Evolutionary conservation across 1,140 invertebrate species (phyloP).

Genomic region (Daktulosphaira vitifoliae): DNA sequence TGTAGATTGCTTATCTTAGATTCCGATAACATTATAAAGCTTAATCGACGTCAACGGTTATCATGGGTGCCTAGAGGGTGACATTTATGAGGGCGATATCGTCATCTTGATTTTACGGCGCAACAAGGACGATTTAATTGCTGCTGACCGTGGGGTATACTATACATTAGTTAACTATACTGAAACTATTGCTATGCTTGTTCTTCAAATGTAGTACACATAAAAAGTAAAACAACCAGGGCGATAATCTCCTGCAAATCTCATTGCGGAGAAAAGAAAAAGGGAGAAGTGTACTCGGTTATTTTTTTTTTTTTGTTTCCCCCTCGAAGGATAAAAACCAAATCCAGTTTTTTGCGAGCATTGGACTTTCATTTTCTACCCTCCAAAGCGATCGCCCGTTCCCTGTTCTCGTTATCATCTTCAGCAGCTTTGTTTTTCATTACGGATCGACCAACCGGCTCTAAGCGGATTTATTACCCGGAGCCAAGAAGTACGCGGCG

Average conservation of each 20-base stretch:
- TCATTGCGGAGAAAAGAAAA: background rate
- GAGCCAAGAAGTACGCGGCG: background rate
- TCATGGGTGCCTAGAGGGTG: background rate
- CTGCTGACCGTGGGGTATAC: background rate
- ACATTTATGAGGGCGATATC: background rate
- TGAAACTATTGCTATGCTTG: background rate
- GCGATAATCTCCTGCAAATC: constrained; percentile 25
- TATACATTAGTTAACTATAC: too few species aligned
- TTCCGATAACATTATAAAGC: too few species aligned
- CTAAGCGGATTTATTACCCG: constrained; percentile 33
- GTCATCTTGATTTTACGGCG: background rate
- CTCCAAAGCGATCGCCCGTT: constrained; percentile 13
- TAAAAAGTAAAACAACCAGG: constrained; percentile 1
- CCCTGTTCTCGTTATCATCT: constrained; percentile 19
- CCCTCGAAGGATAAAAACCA: background rate
- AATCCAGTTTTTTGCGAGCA: constrained; percentile 19
- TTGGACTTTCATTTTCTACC: constrained; percentile 26
- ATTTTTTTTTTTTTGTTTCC: constrained; percentile 8
- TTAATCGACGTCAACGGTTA: background rate
- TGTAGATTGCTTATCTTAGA: too few species aligned
- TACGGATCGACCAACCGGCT: constrained; percentile 22
- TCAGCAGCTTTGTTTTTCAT: constrained; percentile 33
- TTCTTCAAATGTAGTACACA: background rate
- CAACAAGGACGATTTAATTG: background rate
- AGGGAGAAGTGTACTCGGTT: background rate